Conservation (phyloP, 1,140 invertebrate species). For the Drosophila suzukii region DNA sequence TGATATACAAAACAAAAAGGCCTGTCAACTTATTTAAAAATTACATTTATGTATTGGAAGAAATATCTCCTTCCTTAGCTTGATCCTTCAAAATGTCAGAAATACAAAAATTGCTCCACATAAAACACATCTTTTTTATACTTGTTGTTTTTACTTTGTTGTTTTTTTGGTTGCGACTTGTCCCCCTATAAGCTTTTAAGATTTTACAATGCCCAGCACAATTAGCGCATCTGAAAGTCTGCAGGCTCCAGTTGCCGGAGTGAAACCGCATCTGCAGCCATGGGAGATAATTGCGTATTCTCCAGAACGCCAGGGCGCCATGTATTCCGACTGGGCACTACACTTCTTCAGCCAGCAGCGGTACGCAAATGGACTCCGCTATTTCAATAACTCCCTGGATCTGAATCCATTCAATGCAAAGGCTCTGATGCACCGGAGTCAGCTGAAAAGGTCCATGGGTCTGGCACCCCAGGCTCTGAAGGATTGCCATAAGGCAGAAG, state of each 20-base stretch:
- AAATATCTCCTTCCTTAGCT: background rate
- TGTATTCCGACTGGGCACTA: slow-evolving; percentile 64
- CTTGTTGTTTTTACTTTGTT: slow-evolving; percentile 13
- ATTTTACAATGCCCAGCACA: slow-evolving; percentile 3
- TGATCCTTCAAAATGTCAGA: slow-evolving; percentile 10
- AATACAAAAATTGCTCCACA: slow-evolving; percentile 3
- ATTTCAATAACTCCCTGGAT: slow-evolving; percentile 46
- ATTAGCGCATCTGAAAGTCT: background rate
- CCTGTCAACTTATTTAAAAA: too few relatives aligned
- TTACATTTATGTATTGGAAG: too few relatives aligned
- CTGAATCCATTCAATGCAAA: slow-evolving; percentile 19
- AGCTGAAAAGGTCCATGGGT: slow-evolving; percentile 39
- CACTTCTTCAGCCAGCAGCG: slow-evolving; percentile 35
- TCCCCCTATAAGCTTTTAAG: background rate
- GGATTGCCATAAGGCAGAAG: slow-evolving; percentile 50
- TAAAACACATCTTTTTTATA: slow-evolving; percentile 24
- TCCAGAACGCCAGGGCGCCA: slow-evolving; percentile 27
- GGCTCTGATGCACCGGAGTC: slow-evolving; percentile 45
- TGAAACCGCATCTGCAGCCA: slow-evolving; percentile 34
- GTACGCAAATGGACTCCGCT: slow-evolving; percentile 23
- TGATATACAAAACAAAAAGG: too few relatives aligned
- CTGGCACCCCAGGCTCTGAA: slow-evolving; percentile 47
- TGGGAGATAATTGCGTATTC: slow-evolving; percentile 60
- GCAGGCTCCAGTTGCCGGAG: background rate
- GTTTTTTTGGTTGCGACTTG: slow-evolving; percentile 21